Conservation (phyloP, 2,797 vertebrate species). For the Hippopotamyrus pictus region DNA sequence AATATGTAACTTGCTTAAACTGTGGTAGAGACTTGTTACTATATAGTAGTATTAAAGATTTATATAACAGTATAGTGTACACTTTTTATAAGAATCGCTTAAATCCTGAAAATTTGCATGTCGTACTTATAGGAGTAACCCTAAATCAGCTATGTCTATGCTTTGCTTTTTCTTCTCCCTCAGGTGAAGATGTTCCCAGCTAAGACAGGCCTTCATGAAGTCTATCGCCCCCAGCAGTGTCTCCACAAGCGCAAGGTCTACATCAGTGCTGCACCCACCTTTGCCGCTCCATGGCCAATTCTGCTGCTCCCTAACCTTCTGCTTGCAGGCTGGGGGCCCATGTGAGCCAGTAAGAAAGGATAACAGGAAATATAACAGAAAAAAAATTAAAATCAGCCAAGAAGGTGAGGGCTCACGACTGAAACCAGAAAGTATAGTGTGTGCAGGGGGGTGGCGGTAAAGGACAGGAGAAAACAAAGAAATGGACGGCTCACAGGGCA, state of each 20-base stretch:
- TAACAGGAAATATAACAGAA: background rate
- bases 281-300: background rate
- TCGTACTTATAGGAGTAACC: background rate
- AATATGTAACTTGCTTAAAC: background rate
- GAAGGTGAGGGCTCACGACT: background rate
- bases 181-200: constrained; percentile 42
- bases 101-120: background rate
- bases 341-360: background rate
- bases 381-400: background rate
- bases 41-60: background rate
- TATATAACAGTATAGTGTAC: background rate
- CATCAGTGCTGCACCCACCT: constrained; percentile 18
- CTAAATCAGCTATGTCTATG: background rate
- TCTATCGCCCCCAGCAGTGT: constrained; percentile 37
- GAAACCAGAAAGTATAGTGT: background rate
- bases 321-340: background rate
- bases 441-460: background rate
- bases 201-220: constrained; percentile 13
- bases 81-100: background rate
- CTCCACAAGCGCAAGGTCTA: constrained; percentile 36
- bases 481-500: background rate
- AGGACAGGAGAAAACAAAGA: background rate
- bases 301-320: background rate
- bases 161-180: background rate
- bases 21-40: background rate